These are phyloP conservation scores for Acanthochromis polyacanthus DNA, from an alignment of 2,113 vertebrate species.

Conservation along the genomic window DNA sequence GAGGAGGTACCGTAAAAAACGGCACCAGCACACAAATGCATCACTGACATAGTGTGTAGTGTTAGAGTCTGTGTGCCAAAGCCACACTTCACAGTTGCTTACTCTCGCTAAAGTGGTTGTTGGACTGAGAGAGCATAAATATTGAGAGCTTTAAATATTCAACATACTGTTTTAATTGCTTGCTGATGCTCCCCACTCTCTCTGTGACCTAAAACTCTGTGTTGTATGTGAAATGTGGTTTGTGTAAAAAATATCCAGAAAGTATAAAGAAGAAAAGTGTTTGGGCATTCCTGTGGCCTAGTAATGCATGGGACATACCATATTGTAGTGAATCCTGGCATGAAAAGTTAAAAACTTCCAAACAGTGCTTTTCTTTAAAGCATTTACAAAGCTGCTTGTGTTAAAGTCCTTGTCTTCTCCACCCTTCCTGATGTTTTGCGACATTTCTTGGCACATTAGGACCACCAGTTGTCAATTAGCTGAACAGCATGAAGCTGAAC, in stretches of 20 bases:
- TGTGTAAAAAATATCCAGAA: neutral
- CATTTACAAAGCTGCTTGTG: too few relatives aligned
- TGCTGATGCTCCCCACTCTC: slow-evolving; percentile 1
- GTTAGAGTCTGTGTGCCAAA: slow-evolving; percentile 15
- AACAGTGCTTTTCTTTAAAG: neutral
- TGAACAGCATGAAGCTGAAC: neutral
- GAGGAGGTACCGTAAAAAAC: slow-evolving; percentile 17
- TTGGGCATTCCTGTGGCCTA: neutral
- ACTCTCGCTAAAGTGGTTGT: slow-evolving; percentile 39
- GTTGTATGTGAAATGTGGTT: neutral
- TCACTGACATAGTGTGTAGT: slow-evolving; percentile 27
- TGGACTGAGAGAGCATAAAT: slow-evolving; percentile 28
- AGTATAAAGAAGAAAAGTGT: neutral
- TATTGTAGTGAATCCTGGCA: neutral
- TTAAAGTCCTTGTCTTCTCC: neutral
- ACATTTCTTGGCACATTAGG: neutral
- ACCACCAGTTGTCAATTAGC: neutral
- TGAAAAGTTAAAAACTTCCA: too few relatives aligned
- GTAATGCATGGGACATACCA: neutral
- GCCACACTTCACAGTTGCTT: slow-evolving; percentile 31
- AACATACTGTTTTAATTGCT: slow-evolving; percentile 11
- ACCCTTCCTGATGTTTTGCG: neutral
- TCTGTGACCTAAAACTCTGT: slow-evolving; percentile 7
- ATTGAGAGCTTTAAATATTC: slow-evolving; percentile 40
- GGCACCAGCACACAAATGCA: slow-evolving; percentile 4